Conservation (phyloP, 1,140 invertebrate genomes). For the Drosophila busckii region DNA sequence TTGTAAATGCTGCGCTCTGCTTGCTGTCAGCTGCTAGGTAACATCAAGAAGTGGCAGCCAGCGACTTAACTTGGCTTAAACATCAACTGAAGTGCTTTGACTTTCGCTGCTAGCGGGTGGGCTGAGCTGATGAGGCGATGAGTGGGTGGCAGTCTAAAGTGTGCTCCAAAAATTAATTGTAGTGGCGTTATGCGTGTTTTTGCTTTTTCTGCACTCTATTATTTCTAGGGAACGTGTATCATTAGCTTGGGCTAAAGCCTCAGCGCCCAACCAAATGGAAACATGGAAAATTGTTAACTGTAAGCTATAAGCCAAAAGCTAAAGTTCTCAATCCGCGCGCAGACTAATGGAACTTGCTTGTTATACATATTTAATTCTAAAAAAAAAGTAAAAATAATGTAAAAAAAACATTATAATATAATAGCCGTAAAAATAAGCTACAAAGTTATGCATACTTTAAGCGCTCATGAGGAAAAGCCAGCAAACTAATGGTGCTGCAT, state of each 20-base stretch:
- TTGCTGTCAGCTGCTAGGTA: constrained; percentile 50
- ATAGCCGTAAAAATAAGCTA: neutral
- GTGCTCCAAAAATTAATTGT: constrained; percentile 64
- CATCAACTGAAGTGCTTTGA: constrained; percentile 48
- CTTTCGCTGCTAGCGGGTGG: neutral
- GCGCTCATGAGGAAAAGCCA: constrained; percentile 1
- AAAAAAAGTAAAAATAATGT: too few relatives aligned
- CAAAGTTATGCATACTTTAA: constrained; percentile 19
- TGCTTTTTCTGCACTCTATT: constrained; percentile 46
- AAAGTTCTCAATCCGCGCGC: constrained; percentile 28
- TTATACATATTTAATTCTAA: too few relatives aligned
- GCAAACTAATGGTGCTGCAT: too few relatives aligned
- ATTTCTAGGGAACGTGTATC: constrained; percentile 54
- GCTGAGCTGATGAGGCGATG: neutral
- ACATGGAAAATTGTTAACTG: too few relatives aligned
- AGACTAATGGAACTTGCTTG: constrained; percentile 68
- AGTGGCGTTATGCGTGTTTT: constrained; percentile 51
- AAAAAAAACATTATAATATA: too few relatives aligned
- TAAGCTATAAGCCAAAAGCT: constrained; percentile 20
- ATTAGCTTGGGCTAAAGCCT: constrained; percentile 47
- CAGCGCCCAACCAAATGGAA: neutral
- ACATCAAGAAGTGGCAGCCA: constrained; percentile 24
- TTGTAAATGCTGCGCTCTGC: constrained; percentile 53
- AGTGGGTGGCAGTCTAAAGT: constrained; percentile 23
- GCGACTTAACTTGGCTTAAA: constrained; percentile 67